Base-by-base conservation (phyloP, 2,113 vertebrate genomes). In the Falco punctatus region DNA sequence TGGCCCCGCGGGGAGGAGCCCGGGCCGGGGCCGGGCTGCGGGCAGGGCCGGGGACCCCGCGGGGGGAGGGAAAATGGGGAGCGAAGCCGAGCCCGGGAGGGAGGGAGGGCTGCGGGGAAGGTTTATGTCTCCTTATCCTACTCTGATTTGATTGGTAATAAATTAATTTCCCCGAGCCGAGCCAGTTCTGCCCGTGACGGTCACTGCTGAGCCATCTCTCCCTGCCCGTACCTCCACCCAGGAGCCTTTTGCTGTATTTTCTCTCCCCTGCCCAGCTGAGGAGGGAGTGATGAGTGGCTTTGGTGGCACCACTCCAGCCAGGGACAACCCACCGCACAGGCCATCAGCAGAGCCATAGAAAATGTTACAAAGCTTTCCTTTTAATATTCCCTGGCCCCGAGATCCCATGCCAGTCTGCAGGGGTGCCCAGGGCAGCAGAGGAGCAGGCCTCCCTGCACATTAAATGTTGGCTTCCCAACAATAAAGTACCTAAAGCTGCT, bases 341-440 rank as follows among this genome's bases (percentile, higher is more conserved):
- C 22, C 89, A 59, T 16, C 44, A 75, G 44, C 26, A 81, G 42
- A 54, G 11, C 20, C n/a, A 59, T 54, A 18, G 58, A 51, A 69
- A 42, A 44, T 16, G 9, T 52, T 38, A 24, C 21, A 75, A 28
- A 69, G 28, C 9, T 32, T 77, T 32, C 40, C 35, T 40, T 71
- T 69, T 38, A 67, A 26, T 26, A 30, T 48, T 73, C 13, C 26
- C 26, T 11, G 17, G 24, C 52, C 48, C 28, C 3, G 8, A 67
- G 23, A 40, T 22, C 28, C 10, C 0, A 0, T 10, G 64, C 46
- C 58, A 81, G 33, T 30, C 18, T 5, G 0, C 15, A 4, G 9
- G 17, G n/a, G 10, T 69, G 38, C 32, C 69, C 64, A 30, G 15
- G 28, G 27, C 23, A 78, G 35, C 24, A 40, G 16, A 69, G 44